These are phyloP conservation scores for Flexamia atlantica DNA, from an alignment of 2,888 invertebrate genomes.

Conservation along the genomic window DNA sequence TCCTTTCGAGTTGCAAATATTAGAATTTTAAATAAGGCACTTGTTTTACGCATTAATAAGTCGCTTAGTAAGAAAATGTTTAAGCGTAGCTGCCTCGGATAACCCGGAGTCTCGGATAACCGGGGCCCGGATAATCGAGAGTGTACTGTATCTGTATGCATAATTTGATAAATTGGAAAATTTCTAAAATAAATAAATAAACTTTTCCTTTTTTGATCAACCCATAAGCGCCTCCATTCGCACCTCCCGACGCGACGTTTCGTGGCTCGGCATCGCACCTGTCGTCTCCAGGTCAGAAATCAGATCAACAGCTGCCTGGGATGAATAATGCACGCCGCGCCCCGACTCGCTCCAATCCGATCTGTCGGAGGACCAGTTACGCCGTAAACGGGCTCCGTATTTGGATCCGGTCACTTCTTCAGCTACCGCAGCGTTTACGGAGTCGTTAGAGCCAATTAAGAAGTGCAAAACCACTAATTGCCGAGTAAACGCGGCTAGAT, in stretches of 20 bases:
- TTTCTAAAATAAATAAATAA: no score
- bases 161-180: no score
- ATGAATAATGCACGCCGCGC: constrained; percentile 27
- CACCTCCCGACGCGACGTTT: neutral
- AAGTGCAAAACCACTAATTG: constrained; percentile 29
- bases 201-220: no score
- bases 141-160: no score
- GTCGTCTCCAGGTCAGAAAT: constrained; percentile 30
- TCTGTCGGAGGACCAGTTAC: constrained; percentile 21
- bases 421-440: neutral
- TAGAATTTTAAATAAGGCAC: no score
- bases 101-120: no score
- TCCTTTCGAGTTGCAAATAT: no score
- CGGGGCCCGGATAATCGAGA: no score
- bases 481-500: constrained; percentile 7
- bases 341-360: constrained; percentile 22
- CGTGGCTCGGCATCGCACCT: neutral
- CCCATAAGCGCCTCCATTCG: no score
- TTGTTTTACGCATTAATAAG: no score
- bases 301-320: constrained; percentile 12
- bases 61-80: no score
- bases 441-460: constrained; percentile 6
- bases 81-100: no score
- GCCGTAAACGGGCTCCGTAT: constrained; percentile 22
- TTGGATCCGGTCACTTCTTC: constrained; percentile 18